These are phyloP conservation scores for Subanguina moxae DNA, from an alignment of 1,140 invertebrate species.

Conservation along the genomic window DNA sequence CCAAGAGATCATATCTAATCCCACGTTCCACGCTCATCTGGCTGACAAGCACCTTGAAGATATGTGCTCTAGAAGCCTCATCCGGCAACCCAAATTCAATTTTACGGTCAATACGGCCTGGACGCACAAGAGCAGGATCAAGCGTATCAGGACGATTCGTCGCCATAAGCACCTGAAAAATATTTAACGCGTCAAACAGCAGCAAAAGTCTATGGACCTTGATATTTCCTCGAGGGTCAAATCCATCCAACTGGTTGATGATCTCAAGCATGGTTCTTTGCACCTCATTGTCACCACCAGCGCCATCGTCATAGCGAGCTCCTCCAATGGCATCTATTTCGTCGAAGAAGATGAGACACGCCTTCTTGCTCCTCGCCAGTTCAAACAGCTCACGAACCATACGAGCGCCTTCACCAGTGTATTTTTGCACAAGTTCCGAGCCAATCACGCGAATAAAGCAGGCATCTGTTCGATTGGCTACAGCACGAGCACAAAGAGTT, in stretches of 20 bases:
- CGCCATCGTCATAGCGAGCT: conserved; percentile 94
- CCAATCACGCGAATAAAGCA: conserved; percentile 99
- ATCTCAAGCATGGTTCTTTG: conserved; percentile 98
- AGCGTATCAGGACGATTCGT: conserved; percentile 97
- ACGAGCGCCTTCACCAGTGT: conserved; percentile 94
- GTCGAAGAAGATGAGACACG: conserved; percentile 99
- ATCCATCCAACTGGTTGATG: conserved; percentile 97
- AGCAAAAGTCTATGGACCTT: conserved; percentile 69
- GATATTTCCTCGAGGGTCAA: conserved; percentile 98
- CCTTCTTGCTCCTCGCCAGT: conserved; percentile 98
- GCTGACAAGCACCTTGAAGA: conserved; percentile 96
- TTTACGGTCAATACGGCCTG: conserved; percentile 92
- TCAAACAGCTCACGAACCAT: conserved; percentile 99
- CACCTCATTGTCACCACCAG: conserved; percentile 95
- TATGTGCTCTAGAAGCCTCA: conserved; percentile 72
- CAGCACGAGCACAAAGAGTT: conserved; percentile 90
- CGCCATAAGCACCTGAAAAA: conserved; percentile 83
- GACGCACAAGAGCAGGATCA: conserved; percentile 94
- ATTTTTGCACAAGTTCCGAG: conserved; percentile 91
- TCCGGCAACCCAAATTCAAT: conserved; percentile 74
- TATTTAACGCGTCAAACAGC: not conserved
- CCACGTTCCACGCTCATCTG: conserved; percentile 98
- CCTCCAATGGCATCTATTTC: conserved; percentile 99
- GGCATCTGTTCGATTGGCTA: conserved; percentile 93
- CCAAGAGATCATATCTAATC: conserved; percentile 92